These are phyloP conservation scores for Hirtodrosophila cameraria DNA, from an alignment of 2,888 invertebrate species.

Conservation along the genomic window DNA sequence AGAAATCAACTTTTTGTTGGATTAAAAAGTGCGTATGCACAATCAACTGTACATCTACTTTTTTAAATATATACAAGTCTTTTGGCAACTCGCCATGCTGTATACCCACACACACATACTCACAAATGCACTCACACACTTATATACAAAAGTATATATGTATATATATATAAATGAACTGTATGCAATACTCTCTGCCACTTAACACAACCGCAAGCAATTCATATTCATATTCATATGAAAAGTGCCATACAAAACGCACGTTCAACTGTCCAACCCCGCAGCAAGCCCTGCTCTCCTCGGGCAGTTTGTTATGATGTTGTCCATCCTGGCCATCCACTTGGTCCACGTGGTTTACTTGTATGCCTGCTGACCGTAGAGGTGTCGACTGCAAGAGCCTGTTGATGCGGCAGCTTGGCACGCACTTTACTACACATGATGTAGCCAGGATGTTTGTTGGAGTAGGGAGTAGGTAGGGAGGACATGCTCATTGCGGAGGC, in stretches of 20 bases:
- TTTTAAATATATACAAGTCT: background rate
- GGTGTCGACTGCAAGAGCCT: constrained; percentile 65
- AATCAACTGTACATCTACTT: constrained; percentile 14
- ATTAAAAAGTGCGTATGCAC: constrained; percentile 41
- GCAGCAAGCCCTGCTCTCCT: background rate
- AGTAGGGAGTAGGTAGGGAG: background rate
- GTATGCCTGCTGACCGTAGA: constrained; percentile 52
- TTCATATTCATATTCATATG: constrained; percentile 79
- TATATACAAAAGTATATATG: background rate
- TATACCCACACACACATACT: background rate
- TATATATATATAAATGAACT: constrained; percentile 45
- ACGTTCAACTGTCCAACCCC: constrained; percentile 43
- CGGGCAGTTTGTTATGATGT: constrained; percentile 22
- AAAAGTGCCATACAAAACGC: constrained; percentile 65
- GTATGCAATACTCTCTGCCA: constrained; percentile 55
- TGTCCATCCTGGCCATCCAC: constrained; percentile 47
- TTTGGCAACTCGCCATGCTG: constrained; percentile 2
- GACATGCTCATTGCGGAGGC: constrained; percentile 26
- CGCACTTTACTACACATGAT: constrained; percentile 60
- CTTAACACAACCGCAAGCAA: constrained; percentile 75
- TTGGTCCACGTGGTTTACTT: constrained; percentile 48
- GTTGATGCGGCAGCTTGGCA: constrained; percentile 67
- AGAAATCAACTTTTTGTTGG: constrained; percentile 6
- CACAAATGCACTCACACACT: background rate
- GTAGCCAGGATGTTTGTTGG: too few species aligned